Evolutionary conservation across 2,888 invertebrate species (phyloP).

Genomic region (Athalia rosae): DNA sequence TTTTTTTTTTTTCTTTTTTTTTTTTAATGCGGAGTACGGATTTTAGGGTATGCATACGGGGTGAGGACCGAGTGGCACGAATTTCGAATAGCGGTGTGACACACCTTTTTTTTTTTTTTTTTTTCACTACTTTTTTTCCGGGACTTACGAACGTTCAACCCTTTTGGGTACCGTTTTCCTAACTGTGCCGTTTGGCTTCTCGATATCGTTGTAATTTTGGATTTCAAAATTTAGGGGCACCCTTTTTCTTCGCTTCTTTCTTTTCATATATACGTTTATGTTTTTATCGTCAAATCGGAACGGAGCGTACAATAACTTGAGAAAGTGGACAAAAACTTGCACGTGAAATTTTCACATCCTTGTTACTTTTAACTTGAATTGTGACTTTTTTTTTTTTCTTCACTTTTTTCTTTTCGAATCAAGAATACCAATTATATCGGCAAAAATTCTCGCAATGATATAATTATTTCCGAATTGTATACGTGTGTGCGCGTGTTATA

Average conservation of each 20-base stretch:
- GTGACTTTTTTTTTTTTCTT: too few relatives aligned
- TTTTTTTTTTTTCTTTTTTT: background rate
- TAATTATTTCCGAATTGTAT: too few relatives aligned
- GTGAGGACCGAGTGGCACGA: conserved; percentile 33
- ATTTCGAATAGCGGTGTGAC: conserved; percentile 35
- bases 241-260: background rate
- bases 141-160: background rate
- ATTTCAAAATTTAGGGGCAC: background rate
- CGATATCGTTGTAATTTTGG: conserved; percentile 10
- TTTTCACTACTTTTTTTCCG: background rate
- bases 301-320: too few relatives aligned
- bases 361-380: too few relatives aligned
- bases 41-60: background rate
- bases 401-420: too few relatives aligned
- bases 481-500: too few relatives aligned
- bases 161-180: conserved; percentile 3
- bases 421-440: too few relatives aligned
- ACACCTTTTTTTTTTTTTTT: background rate
- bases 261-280: background rate
- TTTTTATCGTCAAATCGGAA: background rate
- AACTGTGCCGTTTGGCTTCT: conserved; percentile 25
- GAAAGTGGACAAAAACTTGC: too few relatives aligned
- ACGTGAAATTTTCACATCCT: too few relatives aligned
- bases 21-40: background rate
- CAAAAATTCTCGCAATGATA: too few relatives aligned